phyloP scores from a whole-genome alignment of 2,888 invertebrate genomes.

The Drepanosiphum platanoidis region DNA sequence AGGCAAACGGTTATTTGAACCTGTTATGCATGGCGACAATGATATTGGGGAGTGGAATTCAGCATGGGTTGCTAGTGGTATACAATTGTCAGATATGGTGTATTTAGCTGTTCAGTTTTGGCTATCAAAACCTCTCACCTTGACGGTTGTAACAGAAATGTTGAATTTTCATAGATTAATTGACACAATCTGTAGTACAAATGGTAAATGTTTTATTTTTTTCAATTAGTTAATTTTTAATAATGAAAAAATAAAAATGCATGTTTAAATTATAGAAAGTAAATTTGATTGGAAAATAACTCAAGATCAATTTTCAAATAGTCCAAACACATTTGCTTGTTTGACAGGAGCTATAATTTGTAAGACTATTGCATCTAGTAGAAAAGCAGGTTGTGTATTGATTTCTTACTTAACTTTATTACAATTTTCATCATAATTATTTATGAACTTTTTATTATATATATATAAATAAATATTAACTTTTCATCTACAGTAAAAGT shows the following conservation, averaged over 20 bases:
- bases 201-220: slow-evolving; percentile 69
- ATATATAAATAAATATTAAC: background rate
- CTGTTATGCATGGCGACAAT: slow-evolving; percentile 67
- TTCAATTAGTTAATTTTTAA: slow-evolving; percentile 13
- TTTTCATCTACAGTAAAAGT: slow-evolving; percentile 47
- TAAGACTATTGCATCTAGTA: slow-evolving; percentile 74
- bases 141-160: slow-evolving; percentile 72
- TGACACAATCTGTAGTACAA: slow-evolving; percentile 74
- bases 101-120: slow-evolving; percentile 78
- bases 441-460: background rate
- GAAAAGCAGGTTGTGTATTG: slow-evolving; percentile 35
- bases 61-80: slow-evolving; percentile 68
- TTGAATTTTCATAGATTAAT: slow-evolving; percentile 76
- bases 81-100: slow-evolving; percentile 76
- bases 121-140: slow-evolving; percentile 71
- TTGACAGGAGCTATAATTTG: slow-evolving; percentile 85
- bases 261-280: slow-evolving; percentile 57
- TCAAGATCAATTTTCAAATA: slow-evolving; percentile 63
- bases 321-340: slow-evolving; percentile 76
- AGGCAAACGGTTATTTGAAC: slow-evolving; percentile 68
- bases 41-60: slow-evolving; percentile 67
- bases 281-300: slow-evolving; percentile 61
- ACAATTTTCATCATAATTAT: background rate
- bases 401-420: background rate
- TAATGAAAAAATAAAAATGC: slow-evolving; percentile 35